Percentiles rank a stretch among this genome's conserved stretches.
Evolutionary conservation across 2,888 invertebrate species (phyloP).

Genomic region (Cheilosia soror): DNA sequence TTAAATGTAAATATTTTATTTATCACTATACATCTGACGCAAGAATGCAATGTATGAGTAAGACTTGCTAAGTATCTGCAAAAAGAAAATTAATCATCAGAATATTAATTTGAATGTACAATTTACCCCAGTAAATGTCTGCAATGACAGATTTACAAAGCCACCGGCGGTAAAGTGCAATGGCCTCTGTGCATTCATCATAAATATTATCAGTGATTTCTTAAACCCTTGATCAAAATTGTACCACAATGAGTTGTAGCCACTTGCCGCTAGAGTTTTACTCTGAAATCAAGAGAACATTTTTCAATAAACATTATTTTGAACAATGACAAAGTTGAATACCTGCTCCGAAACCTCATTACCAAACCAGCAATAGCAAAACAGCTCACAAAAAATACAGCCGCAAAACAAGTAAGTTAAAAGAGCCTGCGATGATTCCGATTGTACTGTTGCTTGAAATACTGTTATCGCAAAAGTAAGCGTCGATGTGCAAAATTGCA

Average conservation of each 20-base stretch:
- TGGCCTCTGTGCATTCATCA: constrained; percentile 77
- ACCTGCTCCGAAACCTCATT: constrained; percentile 79
- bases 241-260: constrained; percentile 78
- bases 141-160: constrained; percentile 78
- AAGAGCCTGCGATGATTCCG: constrained; percentile 74
- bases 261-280: constrained; percentile 77
- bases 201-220: constrained; percentile 77
- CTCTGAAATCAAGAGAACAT: constrained; percentile 74
- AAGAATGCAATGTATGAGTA: constrained; percentile 79
- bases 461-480: constrained; percentile 78
- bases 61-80: constrained; percentile 77
- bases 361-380: constrained; percentile 80
- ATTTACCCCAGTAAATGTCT: constrained; percentile 78
- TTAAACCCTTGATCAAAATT: constrained; percentile 75
- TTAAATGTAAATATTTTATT: neutral
- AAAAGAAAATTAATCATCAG: too few species aligned
- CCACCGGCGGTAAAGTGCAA: constrained; percentile 78
- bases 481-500: constrained; percentile 78
- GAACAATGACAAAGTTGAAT: constrained; percentile 11
- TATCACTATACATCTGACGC: constrained; percentile 76
- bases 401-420: constrained; percentile 78
- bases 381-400: constrained; percentile 78
- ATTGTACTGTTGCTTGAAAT: constrained; percentile 78
- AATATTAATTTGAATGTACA: too few species aligned
- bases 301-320: neutral